Base-by-base conservation (phyloP, 2,888 invertebrate species). In the Emmelina monodactyla region DNA sequence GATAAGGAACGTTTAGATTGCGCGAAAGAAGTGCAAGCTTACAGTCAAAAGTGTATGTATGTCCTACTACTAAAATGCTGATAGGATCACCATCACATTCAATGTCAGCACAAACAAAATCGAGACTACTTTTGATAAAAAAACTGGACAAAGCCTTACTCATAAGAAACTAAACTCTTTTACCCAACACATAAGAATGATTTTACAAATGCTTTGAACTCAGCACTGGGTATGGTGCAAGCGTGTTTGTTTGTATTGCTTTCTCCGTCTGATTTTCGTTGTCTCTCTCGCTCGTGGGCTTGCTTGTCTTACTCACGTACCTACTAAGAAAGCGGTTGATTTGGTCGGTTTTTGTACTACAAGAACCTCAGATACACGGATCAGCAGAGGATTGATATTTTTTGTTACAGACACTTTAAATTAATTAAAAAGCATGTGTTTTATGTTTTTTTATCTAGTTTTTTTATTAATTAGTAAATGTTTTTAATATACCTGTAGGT, bases 31-130 rank as follows among this genome's bases (percentile, higher is more conserved):
- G n/a, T n/a, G n/a, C n/a, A n/a, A n/a, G n/a, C n/a, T n/a, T n/a
- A 38, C 42, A 45, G 46, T 45, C 38, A 44, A 45, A 44, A 32
- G 37, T 41, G 39, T 42, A 39, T 38, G 44, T n/a, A 43, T 37
- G 39, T 45, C 39, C 47, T 44, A 37, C 43, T 48, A 44, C 47
- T 44, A 53, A 53, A 58, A 49, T 54, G 57, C 59, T 60, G 63
- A 66, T 63, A 59, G 58, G 60, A 65, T 61, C 49, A 52, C n/a
- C 53, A 62, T 62, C 54, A 60, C 52, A 55, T 55, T 59, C 53
- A 49, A 50, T 51, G 63, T 59, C 62, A 61, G 57, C 57, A 50
- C 40, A 42, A n/a, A 28, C 25, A 32, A 37, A 46, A 47, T 32
- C 15, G 32, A 14, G 32, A 38, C 25, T 7, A 7, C 6, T 19